phyloP scores from a whole-genome alignment of 2,113 vertebrate species.

The Promerops cafer region DNA sequence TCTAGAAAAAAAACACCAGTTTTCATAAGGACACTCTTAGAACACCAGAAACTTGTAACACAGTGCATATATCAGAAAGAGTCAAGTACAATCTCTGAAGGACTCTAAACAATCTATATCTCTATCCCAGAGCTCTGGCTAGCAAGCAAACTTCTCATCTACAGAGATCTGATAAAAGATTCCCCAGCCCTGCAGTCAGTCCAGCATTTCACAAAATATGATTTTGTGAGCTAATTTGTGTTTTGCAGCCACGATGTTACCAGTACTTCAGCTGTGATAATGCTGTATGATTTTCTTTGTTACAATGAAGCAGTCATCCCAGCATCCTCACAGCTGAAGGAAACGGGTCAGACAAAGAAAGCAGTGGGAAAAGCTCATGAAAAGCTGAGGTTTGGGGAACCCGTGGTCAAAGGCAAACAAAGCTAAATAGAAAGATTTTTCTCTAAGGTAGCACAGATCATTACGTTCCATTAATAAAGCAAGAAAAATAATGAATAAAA shows the following conservation, averaged over 20 bases:
- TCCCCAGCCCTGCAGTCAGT: neutral
- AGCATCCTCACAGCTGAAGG: neutral
- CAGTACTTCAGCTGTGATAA: neutral
- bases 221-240: neutral
- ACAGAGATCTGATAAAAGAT: neutral
- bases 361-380: neutral
- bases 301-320: neutral
- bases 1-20: constrained; percentile 66
- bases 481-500: neutral
- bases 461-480: neutral
- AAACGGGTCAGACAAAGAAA: neutral
- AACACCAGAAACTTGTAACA: constrained; percentile 48
- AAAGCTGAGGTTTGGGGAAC: neutral
- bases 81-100: neutral
- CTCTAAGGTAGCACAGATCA: neutral
- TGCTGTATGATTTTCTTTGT: neutral
- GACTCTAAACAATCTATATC: neutral
- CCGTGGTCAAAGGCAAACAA: neutral
- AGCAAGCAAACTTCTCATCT: neutral
- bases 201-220: neutral
- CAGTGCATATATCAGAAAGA: constrained; percentile 38
- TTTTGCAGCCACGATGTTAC: neutral
- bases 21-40: constrained; percentile 61
- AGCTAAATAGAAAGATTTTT: neutral
- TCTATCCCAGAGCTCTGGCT: neutral